Percentiles rank a stretch among this genome's conserved stretches.
These are phyloP conservation scores for Oncorhynchus tshawytscha DNA, from an alignment of 2,113 vertebrate genomes.

Conservation along the genomic window DNA sequence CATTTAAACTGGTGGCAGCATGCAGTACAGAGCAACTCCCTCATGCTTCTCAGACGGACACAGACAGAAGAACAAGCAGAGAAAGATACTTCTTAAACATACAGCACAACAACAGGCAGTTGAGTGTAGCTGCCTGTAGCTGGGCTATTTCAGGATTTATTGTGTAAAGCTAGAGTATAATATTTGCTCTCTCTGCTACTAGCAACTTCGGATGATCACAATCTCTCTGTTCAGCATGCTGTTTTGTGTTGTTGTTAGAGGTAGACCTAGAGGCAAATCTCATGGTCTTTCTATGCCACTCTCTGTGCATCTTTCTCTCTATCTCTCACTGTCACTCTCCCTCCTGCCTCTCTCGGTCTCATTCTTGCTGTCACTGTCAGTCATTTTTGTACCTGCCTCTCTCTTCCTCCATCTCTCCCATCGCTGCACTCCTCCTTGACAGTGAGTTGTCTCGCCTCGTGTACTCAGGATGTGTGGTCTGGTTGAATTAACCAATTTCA, in stretches of 20 bases:
- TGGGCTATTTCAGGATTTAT: slow-evolving; percentile 2
- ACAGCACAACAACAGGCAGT: background rate
- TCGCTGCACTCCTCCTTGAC: background rate
- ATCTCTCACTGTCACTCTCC: background rate
- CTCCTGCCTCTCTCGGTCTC: background rate
- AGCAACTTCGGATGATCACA: background rate
- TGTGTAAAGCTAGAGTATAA: background rate
- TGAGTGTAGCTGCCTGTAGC: background rate
- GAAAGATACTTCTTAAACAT: background rate
- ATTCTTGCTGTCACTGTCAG: background rate
- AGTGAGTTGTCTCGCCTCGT: background rate
- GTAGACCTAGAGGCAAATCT: background rate
- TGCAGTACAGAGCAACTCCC: slow-evolving; percentile 47
- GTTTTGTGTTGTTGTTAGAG: background rate
- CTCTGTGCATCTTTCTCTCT: background rate
- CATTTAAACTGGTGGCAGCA: slow-evolving; percentile 19
- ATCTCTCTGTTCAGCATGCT: slow-evolving; percentile 4
- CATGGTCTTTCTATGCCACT: slow-evolving; percentile 8
- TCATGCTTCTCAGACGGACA: slow-evolving; percentile 43
- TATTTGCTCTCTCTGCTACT: background rate
- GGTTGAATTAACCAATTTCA: slow-evolving; percentile 21
- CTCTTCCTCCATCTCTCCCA: background rate
- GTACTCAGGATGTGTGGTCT: slow-evolving; percentile 7
- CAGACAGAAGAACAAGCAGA: slow-evolving; percentile 30
- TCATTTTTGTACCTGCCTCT: background rate